phyloP scores from a whole-genome alignment of 2,888 invertebrate genomes.

The Cheilosia grossa region DNA sequence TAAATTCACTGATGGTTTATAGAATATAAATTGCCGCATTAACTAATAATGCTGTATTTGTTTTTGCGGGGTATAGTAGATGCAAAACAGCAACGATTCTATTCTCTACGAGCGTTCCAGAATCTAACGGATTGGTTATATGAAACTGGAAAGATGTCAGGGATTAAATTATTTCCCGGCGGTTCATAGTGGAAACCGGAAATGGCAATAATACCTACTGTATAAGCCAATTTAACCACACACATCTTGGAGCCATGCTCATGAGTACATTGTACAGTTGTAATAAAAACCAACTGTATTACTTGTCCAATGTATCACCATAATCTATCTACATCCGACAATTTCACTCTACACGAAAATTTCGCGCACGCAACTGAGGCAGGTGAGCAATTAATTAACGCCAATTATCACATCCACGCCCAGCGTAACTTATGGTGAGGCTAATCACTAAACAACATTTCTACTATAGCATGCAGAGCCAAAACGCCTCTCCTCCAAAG shows the following conservation, averaged over 20 bases:
- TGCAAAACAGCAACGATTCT: not conserved
- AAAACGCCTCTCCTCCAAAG: not conserved
- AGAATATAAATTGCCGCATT: constrained; percentile 17
- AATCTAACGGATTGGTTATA: too few relatives aligned
- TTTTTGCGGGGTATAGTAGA: not conserved
- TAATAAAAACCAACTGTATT: not conserved
- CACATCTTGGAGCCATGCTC: too few relatives aligned
- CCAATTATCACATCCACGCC: constrained; percentile 43
- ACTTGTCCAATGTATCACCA: not conserved
- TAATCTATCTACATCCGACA: not conserved
- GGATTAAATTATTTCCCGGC: too few relatives aligned
- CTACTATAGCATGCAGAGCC: constrained; percentile 30
- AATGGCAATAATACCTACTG: too few relatives aligned
- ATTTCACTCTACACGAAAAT: constrained; percentile 19
- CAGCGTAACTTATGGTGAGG: not conserved
- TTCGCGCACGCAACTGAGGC: constrained; percentile 38
- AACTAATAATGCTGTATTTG: not conserved
- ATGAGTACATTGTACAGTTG: not conserved
- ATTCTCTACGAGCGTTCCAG: not conserved
- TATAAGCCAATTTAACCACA: too few relatives aligned
- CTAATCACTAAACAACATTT: constrained; percentile 29
- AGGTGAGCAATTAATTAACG: constrained; percentile 45
- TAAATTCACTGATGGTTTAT: not conserved
- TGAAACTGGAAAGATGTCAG: too few relatives aligned
- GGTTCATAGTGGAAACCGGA: too few relatives aligned